Base-by-base conservation (phyloP, 2,888 invertebrate genomes). In the Diplolepis rosae region DNA sequence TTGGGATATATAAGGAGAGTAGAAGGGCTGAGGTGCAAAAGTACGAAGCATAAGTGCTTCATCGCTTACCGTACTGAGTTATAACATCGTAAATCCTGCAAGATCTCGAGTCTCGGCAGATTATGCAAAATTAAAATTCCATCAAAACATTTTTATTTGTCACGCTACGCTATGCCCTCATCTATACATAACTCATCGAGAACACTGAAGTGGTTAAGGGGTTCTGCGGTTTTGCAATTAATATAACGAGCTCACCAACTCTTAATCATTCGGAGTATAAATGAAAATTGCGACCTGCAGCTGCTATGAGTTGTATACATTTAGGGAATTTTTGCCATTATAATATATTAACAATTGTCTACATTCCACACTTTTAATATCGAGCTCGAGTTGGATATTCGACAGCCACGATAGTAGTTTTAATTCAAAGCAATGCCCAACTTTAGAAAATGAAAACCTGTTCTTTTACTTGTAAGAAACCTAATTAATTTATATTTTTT, bases 121-220 rank as follows among this genome's bases (percentile, higher is more conserved):
- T 81, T 80, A 81, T 80, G 75, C 75, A 78, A 81, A 81, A 80
- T 81, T 79, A 81, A 81, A 80, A 79, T 77, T 76, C 75, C 80
- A 77, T 79, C 79, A 79, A 78, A 79, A 77, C 78, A 78, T 78
- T 77, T 78, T 73, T 78, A 76, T 79, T 79, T 77, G 75, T 76
- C 71, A 73, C 66, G 51, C 68, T 73, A 71, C 72, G 72, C 73
- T 72, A 71, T 70, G 66, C 66, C 35, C 50, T 24, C 45, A 30
- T 11, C 15, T 35, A 65, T 69, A 75, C 68, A 69, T 72, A 66
- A 68, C 42, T 35, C 71, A 73, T 68, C 70, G 68, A 67, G 70
- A 73, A 66, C 68, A 71, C 65, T 72, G 71, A 72, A 74, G 76
- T 73, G 76, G 74, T 74, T 74, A 71, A 75, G 75, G 71, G 76